Evolutionary conservation across 2,888 invertebrate genomes (phyloP).

Genomic region (Amorpha juglandis): DNA sequence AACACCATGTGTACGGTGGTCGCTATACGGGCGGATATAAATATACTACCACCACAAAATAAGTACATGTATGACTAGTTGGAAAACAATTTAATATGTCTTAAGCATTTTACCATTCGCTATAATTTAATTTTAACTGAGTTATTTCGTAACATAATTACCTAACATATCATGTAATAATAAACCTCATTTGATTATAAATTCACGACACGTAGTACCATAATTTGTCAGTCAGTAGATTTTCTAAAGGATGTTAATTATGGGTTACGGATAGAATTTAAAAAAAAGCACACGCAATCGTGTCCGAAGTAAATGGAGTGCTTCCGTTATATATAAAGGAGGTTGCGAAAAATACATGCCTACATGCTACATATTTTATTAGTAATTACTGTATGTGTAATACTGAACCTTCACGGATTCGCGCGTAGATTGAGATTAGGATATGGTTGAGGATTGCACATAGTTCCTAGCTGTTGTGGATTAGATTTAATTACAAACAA

Average conservation of each 20-base stretch:
- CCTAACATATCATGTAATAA: too few species aligned
- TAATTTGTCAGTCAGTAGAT: slow-evolving; percentile 5
- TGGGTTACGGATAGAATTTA: slow-evolving; percentile 4
- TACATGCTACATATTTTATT: slow-evolving; percentile 8
- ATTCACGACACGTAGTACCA: neutral
- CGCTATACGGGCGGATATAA: too few species aligned
- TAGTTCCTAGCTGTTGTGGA: neutral
- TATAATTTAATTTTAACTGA: too few species aligned
- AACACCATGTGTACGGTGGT: too few species aligned
- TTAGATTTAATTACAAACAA: slow-evolving; percentile 1
- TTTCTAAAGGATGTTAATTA: slow-evolving; percentile 12
- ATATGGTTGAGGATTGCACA: neutral
- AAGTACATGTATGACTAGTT: too few species aligned
- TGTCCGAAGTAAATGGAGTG: slow-evolving; percentile 13
- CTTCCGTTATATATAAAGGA: slow-evolving; percentile 18
- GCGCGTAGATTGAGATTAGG: slow-evolving; percentile 5
- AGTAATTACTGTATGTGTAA: slow-evolving; percentile 20
- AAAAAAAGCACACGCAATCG: slow-evolving; percentile 4
- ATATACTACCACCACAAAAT: too few species aligned
- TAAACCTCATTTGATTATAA: too few species aligned
- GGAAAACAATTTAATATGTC: too few species aligned
- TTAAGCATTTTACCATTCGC: too few species aligned
- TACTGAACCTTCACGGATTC: slow-evolving; percentile 10
- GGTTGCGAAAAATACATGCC: slow-evolving; percentile 15
- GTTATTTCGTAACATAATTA: too few species aligned